phyloP scores from a whole-genome alignment of 2,113 vertebrate genomes.

The Rhadina sibilatrix region DNA sequence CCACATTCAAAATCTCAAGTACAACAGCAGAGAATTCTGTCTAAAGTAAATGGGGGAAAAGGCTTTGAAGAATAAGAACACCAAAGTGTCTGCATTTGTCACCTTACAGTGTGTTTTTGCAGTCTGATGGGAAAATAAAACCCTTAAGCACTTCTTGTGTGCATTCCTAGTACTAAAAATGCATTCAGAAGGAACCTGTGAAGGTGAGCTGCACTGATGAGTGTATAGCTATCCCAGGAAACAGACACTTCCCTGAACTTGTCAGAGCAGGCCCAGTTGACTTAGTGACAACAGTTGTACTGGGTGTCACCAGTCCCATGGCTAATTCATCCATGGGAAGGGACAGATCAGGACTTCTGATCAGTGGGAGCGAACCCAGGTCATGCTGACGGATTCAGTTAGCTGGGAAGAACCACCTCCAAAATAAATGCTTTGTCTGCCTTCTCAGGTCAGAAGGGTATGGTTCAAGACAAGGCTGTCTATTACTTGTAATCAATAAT shows the following conservation, averaged over 20 bases:
- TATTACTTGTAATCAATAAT: background rate
- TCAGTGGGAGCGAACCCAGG: rapidly evolving
- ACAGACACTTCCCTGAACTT: background rate
- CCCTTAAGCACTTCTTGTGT: background rate
- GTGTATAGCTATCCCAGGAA: background rate
- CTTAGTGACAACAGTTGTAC: background rate
- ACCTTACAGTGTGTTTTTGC: background rate
- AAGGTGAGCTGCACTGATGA: background rate
- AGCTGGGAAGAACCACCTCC: background rate
- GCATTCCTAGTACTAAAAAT: background rate
- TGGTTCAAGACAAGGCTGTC: background rate
- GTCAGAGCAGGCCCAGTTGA: background rate
- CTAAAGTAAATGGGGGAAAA: background rate
- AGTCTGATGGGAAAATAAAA: background rate
- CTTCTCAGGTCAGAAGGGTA: background rate
- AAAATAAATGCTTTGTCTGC: background rate
- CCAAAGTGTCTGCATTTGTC: background rate
- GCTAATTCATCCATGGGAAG: background rate
- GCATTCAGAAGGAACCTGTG: background rate
- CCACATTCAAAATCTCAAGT: background rate
- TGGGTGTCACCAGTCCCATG: background rate
- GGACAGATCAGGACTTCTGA: background rate
- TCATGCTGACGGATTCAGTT: background rate
- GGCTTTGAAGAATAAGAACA: background rate
- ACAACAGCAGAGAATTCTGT: background rate